phyloP scores from a whole-genome alignment of 2,113 vertebrate species.

The Forbesichthys agassizii region DNA sequence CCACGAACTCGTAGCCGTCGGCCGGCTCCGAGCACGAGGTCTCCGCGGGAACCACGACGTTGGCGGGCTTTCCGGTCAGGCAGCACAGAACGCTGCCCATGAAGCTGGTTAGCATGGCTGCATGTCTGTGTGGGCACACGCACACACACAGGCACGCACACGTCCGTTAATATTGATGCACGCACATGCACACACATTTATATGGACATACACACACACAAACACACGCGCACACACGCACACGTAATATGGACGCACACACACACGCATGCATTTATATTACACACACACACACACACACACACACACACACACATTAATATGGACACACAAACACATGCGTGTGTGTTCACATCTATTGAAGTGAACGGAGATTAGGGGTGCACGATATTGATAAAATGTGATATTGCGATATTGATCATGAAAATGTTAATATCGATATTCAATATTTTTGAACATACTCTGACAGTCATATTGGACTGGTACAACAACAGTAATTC shows the following conservation, averaged over 20 bases:
- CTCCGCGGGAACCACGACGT: slow-evolving; percentile 83
- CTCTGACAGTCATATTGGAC: no score
- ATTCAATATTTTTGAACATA: no score
- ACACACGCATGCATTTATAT: neutral
- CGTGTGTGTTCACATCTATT: neutral
- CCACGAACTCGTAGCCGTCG: slow-evolving; percentile 91
- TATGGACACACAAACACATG: neutral
- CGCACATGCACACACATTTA: neutral
- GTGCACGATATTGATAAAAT: no score
- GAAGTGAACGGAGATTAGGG: neutral
- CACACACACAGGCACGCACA: neutral
- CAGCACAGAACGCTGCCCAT: slow-evolving; percentile 89
- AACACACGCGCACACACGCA: slow-evolving; percentile 6
- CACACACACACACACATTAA: neutral
- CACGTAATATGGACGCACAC: neutral
- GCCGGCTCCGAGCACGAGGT: slow-evolving; percentile 73
- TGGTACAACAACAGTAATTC: no score
- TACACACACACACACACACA: neutral
- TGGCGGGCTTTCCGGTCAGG: slow-evolving; percentile 83
- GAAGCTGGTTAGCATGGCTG: slow-evolving; percentile 87
- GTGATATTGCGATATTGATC: no score
- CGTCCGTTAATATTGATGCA: neutral
- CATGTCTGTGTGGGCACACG: slow-evolving; percentile 43
- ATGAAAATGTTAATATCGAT: no score
- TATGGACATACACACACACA: slow-evolving; percentile 13